Evolutionary conservation across 2,797 vertebrate genomes (phyloP), one percentile per base, ranked within the genome.

Genomic region (Alfaro cultratus): DNA sequence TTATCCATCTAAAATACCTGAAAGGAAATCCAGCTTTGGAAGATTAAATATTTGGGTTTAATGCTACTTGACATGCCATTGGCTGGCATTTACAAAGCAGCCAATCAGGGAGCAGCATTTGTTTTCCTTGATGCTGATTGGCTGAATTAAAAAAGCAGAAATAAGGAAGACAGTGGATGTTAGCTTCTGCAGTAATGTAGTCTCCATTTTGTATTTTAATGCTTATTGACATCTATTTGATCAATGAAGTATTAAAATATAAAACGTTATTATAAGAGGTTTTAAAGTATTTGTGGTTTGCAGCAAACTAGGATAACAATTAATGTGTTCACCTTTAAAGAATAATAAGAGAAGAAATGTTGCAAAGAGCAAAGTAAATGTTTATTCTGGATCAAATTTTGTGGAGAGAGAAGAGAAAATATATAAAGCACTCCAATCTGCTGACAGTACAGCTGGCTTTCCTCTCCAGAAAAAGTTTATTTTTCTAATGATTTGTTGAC

Each of bases 401-500:
- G 41, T 45, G 2, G 7, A 45, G 6, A 6, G 23, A n/a, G 0
- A 26, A 43, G 0, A 41, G 21, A n/a, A 43, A 70, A 70, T 5
- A 68, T 1, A 26, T 41, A 67, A 39, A 21, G 4, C 18, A 39
- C 18, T 5, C 36, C 31, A 75, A 34, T 45, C 6, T n/a, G 43
- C 36, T 43, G 76, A 67, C 74, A 57, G 39, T 57, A 29, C 70
- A 41, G 51, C 34, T 70, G 78, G 55, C 18, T 74, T 71, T 78
- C 31, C 60, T 13, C 39, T 79, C 15, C n/a, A 53, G 12, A 43
- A 82, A 55, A 80, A 41, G 45, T 57, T 74, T 23, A 49, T 80
- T 36, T 43, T 73, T 82, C 73, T 79, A 77, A 76, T 80, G 78
- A 62, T 43, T 55, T 49, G n/a, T 41, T 29, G 47, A 83, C 18